Base-by-base conservation (phyloP, 2,888 invertebrate species). In the Eilema depressum region DNA sequence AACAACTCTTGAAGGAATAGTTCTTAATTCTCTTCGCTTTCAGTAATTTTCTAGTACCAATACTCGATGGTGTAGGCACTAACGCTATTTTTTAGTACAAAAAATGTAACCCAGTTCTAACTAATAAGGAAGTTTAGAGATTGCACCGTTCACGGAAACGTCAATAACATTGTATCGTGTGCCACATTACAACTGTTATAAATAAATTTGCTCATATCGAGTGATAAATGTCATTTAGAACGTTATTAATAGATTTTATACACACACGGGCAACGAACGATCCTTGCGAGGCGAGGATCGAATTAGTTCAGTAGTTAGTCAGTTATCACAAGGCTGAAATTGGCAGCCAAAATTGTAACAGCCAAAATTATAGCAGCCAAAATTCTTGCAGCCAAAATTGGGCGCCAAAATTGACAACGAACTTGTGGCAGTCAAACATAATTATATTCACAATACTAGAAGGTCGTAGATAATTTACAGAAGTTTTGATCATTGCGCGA, bases 81-180 rank as follows among this genome's bases (percentile, higher is more conserved):
- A 20, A 47, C 17, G n/a, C 53, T 2, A 53, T n/a, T 53, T 20
- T n/a, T 17, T 8, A n/a, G 53, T 53, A 53, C n/a, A 53, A 53
- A n/a, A 53, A 53, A 53, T 53, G n/a, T 53, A 53, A 53, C 53
- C 33, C 20, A 30, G 30, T 66, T 20, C 33, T 53, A 66, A 66
- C 25, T 37, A 11, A 66, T 66, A 66, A 57, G 57, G 65, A 66
- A 57, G 59, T 63, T 63, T 25, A 41, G 12, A 66, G 26, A 33
- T 66, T 57, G 25, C 20, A 30, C 3, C 10, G 30, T 28, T 66
- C 41, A 41, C 66, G 59, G 59, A 28, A 66, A 66, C n/a, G 30
- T 57, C 26, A 26, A 41, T 60, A 37, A 64, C 30, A 53, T 53
- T 72, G n/a, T 64, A 71, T 69, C 59, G 67, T 69, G 71, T 73